Evolutionary conservation across 2,797 vertebrate species (phyloP), one percentile per base, ranked within the genome.

Genomic region (Vespertilio murinus): DNA sequence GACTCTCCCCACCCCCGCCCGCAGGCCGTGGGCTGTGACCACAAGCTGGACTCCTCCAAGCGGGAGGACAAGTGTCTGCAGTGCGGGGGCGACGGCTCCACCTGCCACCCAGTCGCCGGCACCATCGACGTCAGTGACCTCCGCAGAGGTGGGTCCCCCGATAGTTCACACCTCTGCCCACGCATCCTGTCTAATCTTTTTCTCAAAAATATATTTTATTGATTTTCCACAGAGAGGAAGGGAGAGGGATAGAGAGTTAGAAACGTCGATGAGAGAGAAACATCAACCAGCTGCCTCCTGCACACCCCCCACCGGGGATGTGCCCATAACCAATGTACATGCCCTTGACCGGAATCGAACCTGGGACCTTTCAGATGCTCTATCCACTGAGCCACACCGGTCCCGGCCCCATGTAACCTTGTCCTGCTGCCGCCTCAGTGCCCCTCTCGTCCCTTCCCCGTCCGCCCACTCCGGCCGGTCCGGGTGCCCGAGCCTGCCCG

Each of bases 1-100:
- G 25, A 33, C 47, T 7, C 47, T 23, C 10, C 52, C 38, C 47
- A 45, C 0, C 59, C 94, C 69, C 82, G 82, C 85, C 88, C 49
- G 49, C 96, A 99, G 99, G 98, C 97, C 0, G 98, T 99, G 18
- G 99, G 99, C 97, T 99, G 99, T 97, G 99, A 99, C 98, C 98
- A 99, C 95, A 96, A 98, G 91, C 96, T 99, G 96, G 99, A 99
- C 91, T 99, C 99, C 3, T 59, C 96, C 22, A 98, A 99, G 98
- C 98, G 98, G 97, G 99, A 99, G 88, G 99, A 99, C 97, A 98
- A 98, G 78, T 99, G 99, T 94, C 98, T 99, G 95, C 98, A 98
- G 97, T 99, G 99, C 93, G 99, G 99, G 96, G 99, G 99, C 9
- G 98, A 98, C 0, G 98, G 99, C n/a, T 98, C 98, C 16, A 98